Base-by-base conservation (phyloP, 2,797 vertebrate genomes). In the Aselliscus stoliczkanus region DNA sequence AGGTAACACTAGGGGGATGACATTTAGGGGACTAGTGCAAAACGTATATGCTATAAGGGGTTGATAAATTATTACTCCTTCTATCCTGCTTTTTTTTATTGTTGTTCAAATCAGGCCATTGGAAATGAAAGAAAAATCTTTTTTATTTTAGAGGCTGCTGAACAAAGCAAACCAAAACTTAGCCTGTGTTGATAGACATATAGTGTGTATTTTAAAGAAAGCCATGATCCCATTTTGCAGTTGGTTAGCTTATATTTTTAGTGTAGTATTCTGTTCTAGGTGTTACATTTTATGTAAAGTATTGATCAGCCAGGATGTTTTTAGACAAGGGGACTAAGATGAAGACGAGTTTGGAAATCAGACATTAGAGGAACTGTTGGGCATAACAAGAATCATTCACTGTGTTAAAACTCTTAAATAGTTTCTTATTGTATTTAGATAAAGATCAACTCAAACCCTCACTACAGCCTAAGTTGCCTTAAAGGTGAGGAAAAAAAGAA, bases 121-220 rank as follows among this genome's bases (percentile, higher is more conserved):
- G 44, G 25, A 95, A 94, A 76, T 90, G 31, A 88, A 88, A 92
- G 14, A 92, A 88, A 95, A 65, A 29, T 34, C 1, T 39, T 87
- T 80, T 89, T 58, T 56, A 47, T 80, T 89, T 58, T 56, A 47
- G 37, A 93, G 52, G 14, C 54, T 92, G 34, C 15, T 73, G 42
- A 94, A 89, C 25, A 94, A 95, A 92, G 50, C 2, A 50, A 88
- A 90, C 92, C 1, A 84, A 94, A 95, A 85, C 20, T n/a, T 67
- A 92, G 10, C n/a, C 8, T 60, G 15, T 69, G 10, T 70, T 90
- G 29, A 75, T 67, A 91, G 65, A 84, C 42, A 94, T 75, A 76
- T 54, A 92, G 18, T 73, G 23, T 73, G n/a, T 12, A 62, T 75
- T 89, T 97, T 77, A 93, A 95, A 89, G 47, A 88, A 93, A 89